Evolutionary conservation across 2,888 invertebrate genomes (phyloP), one percentile per base, ranked within the genome.

Genomic region (Spodoptera littoralis): DNA sequence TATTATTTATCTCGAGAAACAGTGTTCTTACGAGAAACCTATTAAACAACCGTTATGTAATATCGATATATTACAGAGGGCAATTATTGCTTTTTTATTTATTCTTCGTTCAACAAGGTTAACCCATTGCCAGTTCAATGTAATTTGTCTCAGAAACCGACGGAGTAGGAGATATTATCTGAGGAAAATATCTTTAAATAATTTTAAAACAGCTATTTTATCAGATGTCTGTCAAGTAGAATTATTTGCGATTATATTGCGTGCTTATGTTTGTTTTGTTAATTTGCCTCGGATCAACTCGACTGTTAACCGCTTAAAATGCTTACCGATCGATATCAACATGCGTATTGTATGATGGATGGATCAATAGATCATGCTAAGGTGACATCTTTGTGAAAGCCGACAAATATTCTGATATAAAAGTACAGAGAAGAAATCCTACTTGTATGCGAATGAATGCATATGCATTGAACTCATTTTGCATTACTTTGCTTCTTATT

Each of bases 1-100:
- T 78, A 57, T 36, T 36, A 36, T 60, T 62, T 53, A 76, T 78
- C 69, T 70, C 63, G 41, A 59, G 50, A 73, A 43, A 65, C 48
- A 51, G 53, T 62, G 63, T 76, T 62, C 53, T 59, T 52, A 57
- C 62, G 57, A 71, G 57, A 63, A 60, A 60, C 53, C 60, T 76
- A 74, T 81, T 75, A 70, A 74, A 70, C 60, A 59, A 69, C 75
- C 74, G 79, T 84, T 84, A 84, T 78, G 81, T 76, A 86, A 87
- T 80, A 75, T 71, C 73, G 53, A 83, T 79, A 80, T 76, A 70
- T 78, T 79, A 77, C 70, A 22, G 66, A 76, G 51, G 70, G 70
- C 70, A 70, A 78, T 80, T 77, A 78, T 77, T 66, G 50, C 47
- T 50, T 59, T 72, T 76, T 67, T 73, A 70, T 70, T 76, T 77